A percentile compares a stretch with the other conserved stretches of the same genome.
These are phyloP conservation scores for Brachystomella parvula DNA, from an alignment of 1,140 invertebrate species.

Conservation along the genomic window DNA sequence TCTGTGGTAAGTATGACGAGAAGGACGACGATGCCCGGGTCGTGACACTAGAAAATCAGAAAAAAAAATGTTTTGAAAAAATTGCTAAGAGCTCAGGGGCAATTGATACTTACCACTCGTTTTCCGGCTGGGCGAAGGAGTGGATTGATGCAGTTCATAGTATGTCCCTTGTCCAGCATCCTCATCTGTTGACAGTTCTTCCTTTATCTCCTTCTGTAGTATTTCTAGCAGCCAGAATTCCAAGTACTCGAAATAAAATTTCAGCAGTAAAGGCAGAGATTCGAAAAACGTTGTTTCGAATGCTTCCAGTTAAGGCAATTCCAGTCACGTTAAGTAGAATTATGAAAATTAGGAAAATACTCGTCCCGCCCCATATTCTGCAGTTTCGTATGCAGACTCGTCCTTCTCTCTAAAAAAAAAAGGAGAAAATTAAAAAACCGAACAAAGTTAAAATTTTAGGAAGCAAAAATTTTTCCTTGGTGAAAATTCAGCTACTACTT, in stretches of 20 bases:
- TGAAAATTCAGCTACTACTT: not conserved
- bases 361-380: not conserved
- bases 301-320: not conserved
- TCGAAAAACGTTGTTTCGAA: not conserved
- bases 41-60: not conserved
- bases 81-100: not conserved
- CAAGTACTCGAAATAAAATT: not conserved
- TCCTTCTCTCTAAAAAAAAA: conserved; percentile 8
- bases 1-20: not conserved
- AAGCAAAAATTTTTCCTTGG: not conserved
- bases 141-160: not conserved
- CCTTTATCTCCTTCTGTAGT: not conserved
- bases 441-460: not conserved
- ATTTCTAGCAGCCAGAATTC: not conserved
- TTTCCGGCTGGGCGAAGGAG: not conserved
- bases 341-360: not conserved
- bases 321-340: not conserved
- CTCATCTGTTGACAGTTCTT: not conserved
- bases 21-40: not conserved
- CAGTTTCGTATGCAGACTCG: conserved; percentile 2
- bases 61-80: not conserved
- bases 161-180: not conserved
- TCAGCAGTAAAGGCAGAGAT: not conserved
- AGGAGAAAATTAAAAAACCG: not conserved
- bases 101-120: not conserved